Conservation (phyloP, 23 tunicate genomes). For the Oikopleura albicans region DNA sequence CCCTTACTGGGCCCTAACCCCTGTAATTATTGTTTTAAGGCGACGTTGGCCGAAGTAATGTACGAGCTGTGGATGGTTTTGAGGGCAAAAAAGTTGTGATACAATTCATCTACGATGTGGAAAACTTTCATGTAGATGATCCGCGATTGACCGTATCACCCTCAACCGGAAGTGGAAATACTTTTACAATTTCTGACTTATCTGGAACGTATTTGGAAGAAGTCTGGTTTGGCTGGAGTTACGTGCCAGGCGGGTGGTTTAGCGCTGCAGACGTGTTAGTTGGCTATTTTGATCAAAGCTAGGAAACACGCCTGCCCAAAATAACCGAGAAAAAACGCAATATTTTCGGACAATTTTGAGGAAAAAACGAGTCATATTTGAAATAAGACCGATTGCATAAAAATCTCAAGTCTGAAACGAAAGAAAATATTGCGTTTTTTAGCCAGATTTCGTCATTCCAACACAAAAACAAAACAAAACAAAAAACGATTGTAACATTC, state of each 20-base stretch:
- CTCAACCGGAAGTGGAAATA: neutral
- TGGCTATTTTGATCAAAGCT: conserved; percentile 6
- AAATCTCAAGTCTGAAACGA: too few species aligned
- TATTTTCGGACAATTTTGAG: too few species aligned
- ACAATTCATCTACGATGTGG: conserved; percentile 12
- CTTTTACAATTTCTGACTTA: neutral
- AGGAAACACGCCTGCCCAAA: too few species aligned
- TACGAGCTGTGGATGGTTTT: neutral
- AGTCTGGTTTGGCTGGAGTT: conserved; percentile 5
- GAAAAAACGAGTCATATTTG: too few species aligned
- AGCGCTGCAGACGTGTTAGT: conserved; percentile 10
- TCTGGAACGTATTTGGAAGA: conserved; percentile 7
- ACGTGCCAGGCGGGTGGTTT: conserved; percentile 15
- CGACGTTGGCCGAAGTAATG: neutral
- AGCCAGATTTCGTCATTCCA: too few species aligned
- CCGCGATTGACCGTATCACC: neutral
- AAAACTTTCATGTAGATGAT: neutral
- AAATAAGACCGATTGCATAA: too few species aligned
- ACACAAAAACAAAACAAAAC: too few species aligned
- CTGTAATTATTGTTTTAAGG: neutral
- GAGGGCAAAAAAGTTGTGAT: conserved; percentile 10
- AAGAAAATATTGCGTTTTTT: too few species aligned
- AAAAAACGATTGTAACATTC: too few species aligned
- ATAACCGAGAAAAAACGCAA: too few species aligned
- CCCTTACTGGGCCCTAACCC: too few species aligned